Evolutionary conservation across 1,140 invertebrate genomes (phyloP).

Genomic region (Pseudomyrmex cubaensis): DNA sequence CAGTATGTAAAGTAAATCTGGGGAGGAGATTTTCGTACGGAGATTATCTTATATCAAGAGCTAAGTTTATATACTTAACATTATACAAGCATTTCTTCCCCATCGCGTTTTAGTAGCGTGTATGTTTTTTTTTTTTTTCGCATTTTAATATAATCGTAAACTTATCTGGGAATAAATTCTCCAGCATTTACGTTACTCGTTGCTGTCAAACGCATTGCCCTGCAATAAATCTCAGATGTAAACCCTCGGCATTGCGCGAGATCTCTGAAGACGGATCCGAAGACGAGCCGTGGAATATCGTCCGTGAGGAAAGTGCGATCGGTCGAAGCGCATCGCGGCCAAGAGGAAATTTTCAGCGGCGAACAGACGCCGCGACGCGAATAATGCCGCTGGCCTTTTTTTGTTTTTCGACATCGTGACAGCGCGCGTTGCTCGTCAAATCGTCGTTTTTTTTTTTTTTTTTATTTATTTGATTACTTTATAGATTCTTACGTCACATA

Average conservation of each 20-base stretch:
- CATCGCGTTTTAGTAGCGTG: background rate
- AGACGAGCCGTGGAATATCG: background rate
- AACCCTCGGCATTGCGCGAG: slow-evolving; percentile 4
- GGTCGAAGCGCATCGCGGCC: slow-evolving; percentile 47
- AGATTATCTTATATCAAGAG: slow-evolving; percentile 11
- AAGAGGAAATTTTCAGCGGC: slow-evolving; percentile 15
- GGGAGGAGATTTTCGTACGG: background rate
- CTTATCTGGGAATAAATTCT: slow-evolving; percentile 1
- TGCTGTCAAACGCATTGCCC: slow-evolving; percentile 1
- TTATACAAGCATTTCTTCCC: background rate
- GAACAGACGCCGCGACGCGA: slow-evolving; percentile 34
- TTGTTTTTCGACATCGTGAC: background rate
- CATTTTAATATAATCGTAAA: no score
- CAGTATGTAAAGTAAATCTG: background rate
- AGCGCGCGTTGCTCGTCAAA: background rate
- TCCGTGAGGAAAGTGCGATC: slow-evolving; percentile 13
- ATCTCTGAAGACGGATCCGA: background rate
- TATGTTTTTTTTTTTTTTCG: no score
- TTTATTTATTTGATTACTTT: background rate
- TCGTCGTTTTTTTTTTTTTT: background rate
- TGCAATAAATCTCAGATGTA: slow-evolving; percentile 27
- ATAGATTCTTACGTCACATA: slow-evolving; percentile 16
- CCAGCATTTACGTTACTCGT: background rate
- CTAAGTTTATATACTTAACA: slow-evolving; percentile 13
- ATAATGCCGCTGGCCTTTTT: background rate